phyloP scores from a whole-genome alignment of 2,113 vertebrate species.

The Pomatostomus ruficeps region DNA sequence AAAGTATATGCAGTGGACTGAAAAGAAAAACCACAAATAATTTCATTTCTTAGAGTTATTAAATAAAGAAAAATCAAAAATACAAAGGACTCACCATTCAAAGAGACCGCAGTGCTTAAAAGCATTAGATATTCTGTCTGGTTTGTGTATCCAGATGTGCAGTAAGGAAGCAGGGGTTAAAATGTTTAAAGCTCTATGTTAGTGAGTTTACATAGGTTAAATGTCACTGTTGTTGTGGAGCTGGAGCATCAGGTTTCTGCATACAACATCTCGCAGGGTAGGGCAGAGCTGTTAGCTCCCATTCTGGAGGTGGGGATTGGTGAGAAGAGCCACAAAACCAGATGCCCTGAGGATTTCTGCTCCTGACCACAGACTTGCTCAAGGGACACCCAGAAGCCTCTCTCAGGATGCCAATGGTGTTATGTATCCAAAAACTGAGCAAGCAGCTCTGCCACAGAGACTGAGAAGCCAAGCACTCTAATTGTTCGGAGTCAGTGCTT shows the following conservation, averaged over 20 bases:
- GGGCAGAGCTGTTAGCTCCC: background rate
- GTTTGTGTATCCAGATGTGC: background rate
- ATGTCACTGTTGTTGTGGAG: background rate
- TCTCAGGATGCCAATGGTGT: background rate
- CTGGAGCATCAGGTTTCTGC: background rate
- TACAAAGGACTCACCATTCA: background rate
- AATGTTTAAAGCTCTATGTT: background rate
- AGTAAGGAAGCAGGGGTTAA: background rate
- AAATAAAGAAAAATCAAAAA: background rate
- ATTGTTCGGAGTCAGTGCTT: fast-evolving
- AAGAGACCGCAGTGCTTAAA: background rate
- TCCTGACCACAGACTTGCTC: background rate
- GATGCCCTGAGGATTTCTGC: background rate
- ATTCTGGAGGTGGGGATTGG: background rate
- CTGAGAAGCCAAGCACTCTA: background rate
- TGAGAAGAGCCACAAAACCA: background rate
- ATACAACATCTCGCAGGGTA: background rate
- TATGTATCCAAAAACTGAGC: background rate
- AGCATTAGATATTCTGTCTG: background rate
- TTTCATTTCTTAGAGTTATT: background rate
- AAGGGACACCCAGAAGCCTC: background rate
- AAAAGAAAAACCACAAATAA: background rate
- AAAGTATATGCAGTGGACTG: background rate
- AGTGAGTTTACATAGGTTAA: background rate
- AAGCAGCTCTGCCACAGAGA: background rate